Percentiles rank a stretch among this genome's conserved stretches.
Evolutionary conservation across 2,113 vertebrate species (phyloP).

Genomic region (Gorsachius goisagi): DNA sequence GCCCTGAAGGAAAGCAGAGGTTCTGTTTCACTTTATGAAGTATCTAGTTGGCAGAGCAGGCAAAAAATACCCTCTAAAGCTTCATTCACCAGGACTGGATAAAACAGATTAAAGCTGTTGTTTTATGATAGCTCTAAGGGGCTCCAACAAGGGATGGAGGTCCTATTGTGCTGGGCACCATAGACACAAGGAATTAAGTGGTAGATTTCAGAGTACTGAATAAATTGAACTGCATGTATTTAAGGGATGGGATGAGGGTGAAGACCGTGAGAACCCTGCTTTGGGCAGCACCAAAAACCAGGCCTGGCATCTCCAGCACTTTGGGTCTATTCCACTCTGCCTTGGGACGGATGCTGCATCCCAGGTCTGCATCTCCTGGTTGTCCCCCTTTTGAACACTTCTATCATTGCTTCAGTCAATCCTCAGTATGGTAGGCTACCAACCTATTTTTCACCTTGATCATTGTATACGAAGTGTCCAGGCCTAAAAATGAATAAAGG

Average conservation of each 20-base stretch:
- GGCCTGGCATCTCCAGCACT: neutral
- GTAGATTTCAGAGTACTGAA: neutral
- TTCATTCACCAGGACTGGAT: constrained; percentile 1
- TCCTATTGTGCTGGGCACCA: neutral
- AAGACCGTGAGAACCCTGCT: neutral
- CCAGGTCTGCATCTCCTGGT: neutral
- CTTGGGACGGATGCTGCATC: neutral
- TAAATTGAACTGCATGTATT: neutral
- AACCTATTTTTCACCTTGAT: neutral
- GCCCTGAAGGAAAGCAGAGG: constrained; percentile 63
- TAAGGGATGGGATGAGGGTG: neutral
- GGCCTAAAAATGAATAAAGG: neutral
- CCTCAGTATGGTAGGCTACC: neutral
- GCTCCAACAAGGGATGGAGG: neutral
- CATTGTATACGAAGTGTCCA: neutral
- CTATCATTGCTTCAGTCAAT: rapidly evolving
- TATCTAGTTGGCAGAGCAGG: constrained; percentile 47
- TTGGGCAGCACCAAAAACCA: neutral
- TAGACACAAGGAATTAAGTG: neutral
- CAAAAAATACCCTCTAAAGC: constrained; percentile 36
- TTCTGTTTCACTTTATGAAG: constrained; percentile 56
- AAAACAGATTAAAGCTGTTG: constrained; percentile 33
- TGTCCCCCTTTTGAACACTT: neutral
- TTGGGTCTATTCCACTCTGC: neutral
- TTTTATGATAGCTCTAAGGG: neutral